A percentile compares a stretch with the other conserved stretches of the same genome.
Evolutionary conservation across 1,140 invertebrate species (phyloP).

Genomic region (Heliothis subflexa): DNA sequence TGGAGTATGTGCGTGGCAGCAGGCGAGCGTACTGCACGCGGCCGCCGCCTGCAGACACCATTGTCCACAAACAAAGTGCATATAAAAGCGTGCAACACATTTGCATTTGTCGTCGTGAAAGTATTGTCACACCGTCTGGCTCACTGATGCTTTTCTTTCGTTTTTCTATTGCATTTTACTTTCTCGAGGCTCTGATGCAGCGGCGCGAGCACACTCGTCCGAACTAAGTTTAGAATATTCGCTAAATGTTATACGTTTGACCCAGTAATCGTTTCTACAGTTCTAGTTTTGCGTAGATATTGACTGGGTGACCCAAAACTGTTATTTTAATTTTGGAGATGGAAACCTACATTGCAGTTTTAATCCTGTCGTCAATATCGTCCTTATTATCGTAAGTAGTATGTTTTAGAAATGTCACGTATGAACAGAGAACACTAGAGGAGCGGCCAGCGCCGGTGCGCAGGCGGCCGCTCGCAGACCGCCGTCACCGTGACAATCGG

Average conservation of each 20-base stretch:
- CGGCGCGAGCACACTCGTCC: not conserved
- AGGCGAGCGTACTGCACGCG: not conserved
- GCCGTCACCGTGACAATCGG: slow-evolving; percentile 8
- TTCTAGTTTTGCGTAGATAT: not conserved
- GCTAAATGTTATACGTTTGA: slow-evolving; percentile 27
- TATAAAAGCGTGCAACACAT: slow-evolving; percentile 32
- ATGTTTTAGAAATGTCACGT: too few relatives aligned
- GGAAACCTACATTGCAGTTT: not conserved
- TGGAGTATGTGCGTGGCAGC: too few relatives aligned
- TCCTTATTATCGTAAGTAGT: too few relatives aligned
- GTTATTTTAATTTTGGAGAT: slow-evolving; percentile 15
- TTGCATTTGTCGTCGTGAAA: slow-evolving; percentile 42
- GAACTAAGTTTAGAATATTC: slow-evolving; percentile 20
- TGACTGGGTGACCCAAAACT: not conserved
- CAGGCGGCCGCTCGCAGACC: not conserved
- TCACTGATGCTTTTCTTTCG: slow-evolving; percentile 33
- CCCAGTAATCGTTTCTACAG: slow-evolving; percentile 38
- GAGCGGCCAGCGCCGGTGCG: too few relatives aligned
- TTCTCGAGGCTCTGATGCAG: slow-evolving; percentile 36
- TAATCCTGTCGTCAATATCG: not conserved
- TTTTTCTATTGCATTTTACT: slow-evolving; percentile 43
- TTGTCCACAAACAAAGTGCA: slow-evolving; percentile 40
- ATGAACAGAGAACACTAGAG: too few relatives aligned
- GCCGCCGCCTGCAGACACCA: slow-evolving; percentile 8
- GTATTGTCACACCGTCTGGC: slow-evolving; percentile 28